Conservation (phyloP, 2,113 vertebrate species). For the Oxyruncus cristatus region DNA sequence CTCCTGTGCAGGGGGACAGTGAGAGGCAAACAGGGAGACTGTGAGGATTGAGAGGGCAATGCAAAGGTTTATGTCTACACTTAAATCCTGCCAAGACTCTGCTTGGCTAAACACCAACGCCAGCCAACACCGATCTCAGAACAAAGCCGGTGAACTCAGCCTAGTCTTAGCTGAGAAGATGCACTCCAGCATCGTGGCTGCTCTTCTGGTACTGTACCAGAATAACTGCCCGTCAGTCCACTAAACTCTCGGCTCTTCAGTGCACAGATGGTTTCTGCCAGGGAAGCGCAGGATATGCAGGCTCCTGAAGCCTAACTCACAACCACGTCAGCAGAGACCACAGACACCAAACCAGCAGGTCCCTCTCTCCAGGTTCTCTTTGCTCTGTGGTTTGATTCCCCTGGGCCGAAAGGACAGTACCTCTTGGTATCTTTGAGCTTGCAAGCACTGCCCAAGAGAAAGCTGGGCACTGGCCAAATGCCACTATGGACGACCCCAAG, state of each 20-base stretch:
- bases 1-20: not conserved
- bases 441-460: not conserved
- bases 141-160: not conserved
- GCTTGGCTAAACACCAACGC: not conserved
- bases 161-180: not conserved
- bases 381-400: not conserved
- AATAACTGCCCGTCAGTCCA: not conserved
- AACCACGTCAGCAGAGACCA: not conserved
- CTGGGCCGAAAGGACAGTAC: not conserved
- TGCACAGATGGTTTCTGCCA: fast-evolving
- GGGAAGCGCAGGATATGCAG: not conserved
- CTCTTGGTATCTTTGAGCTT: not conserved
- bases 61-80: not conserved
- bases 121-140: not conserved
- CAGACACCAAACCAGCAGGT: not conserved
- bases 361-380: not conserved
- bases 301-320: not conserved
- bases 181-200: not conserved
- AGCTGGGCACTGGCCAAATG: not conserved
- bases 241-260: not conserved
- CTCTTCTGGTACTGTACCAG: not conserved
- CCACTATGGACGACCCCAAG: fast-evolving
- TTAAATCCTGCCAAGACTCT: not conserved
- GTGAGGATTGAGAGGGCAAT: not conserved
- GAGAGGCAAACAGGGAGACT: not conserved